Evolutionary conservation across 2,113 vertebrate genomes (phyloP).

Genomic region (Piaya cayana): DNA sequence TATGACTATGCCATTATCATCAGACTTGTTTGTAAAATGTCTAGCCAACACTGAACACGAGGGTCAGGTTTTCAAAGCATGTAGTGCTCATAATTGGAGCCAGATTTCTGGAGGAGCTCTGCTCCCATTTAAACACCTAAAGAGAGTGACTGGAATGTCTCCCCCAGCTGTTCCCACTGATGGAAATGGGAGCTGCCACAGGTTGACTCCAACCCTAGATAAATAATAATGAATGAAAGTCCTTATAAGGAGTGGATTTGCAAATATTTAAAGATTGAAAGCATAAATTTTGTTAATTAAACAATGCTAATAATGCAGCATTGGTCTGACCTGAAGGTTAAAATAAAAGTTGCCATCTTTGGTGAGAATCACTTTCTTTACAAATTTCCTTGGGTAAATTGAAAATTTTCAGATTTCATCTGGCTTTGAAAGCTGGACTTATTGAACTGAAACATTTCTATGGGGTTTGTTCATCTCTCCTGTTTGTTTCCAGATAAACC

Average conservation of each 20-base stretch:
- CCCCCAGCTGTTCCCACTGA: neutral
- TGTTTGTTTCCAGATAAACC: neutral
- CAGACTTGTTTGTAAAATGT: neutral
- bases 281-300: constrained; percentile 59
- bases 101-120: constrained; percentile 45
- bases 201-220: constrained; percentile 3
- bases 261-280: constrained; percentile 65
- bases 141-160: constrained; percentile 37
- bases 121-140: constrained; percentile 45
- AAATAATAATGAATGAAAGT: constrained; percentile 65
- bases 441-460: constrained; percentile 13
- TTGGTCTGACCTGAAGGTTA: constrained; percentile 47
- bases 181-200: constrained; percentile 23
- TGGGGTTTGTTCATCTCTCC: neutral
- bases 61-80: constrained; percentile 50
- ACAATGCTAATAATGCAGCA: constrained; percentile 38
- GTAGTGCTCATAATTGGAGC: constrained; percentile 13
- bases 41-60: neutral
- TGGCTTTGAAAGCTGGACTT: constrained; percentile 35
- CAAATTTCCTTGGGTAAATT: constrained; percentile 37
- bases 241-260: constrained; percentile 49
- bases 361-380: constrained; percentile 40
- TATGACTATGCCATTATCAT: neutral
- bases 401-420: constrained; percentile 19
- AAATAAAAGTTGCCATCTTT: neutral